Evolutionary conservation across 2,113 vertebrate genomes (phyloP).

Genomic region (Bos javanicus): DNA sequence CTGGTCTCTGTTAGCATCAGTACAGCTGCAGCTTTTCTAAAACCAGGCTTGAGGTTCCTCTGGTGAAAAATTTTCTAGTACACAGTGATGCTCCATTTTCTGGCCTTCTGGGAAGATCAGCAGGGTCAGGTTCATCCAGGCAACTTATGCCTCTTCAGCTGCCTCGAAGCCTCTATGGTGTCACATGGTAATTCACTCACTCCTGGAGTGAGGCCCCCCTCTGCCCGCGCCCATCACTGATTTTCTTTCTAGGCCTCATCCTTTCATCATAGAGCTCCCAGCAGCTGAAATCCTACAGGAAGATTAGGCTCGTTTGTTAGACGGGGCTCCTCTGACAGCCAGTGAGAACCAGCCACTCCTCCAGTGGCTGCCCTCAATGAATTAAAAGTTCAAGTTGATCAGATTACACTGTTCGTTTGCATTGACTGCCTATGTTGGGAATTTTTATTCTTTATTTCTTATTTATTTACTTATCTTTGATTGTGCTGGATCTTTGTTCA

Average conservation of each 20-base stretch:
- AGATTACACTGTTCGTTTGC: not conserved
- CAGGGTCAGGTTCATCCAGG: not conserved
- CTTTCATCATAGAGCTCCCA: not conserved
- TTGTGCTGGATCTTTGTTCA: not conserved
- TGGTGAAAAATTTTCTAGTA: not conserved
- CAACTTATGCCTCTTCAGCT: not conserved
- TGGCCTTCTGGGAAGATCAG: not conserved
- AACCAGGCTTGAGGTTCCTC: not conserved
- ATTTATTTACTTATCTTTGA: not conserved
- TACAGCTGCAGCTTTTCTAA: not conserved
- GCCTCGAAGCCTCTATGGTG: fast-evolving
- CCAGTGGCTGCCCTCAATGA: not conserved
- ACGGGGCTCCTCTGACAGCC: not conserved
- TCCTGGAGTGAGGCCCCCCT: not conserved
- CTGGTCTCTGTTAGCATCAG: not conserved
- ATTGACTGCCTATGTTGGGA: not conserved
- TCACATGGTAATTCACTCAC: not conserved
- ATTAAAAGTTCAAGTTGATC: not conserved
- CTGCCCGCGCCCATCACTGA: not conserved
- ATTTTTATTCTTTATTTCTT: not conserved
- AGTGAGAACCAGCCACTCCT: not conserved
- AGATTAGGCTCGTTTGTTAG: not conserved
- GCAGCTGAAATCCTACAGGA: not conserved
- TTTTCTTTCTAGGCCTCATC: not conserved
- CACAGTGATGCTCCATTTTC: not conserved